These are phyloP conservation scores for Philereme vetulata DNA, from an alignment of 2,888 invertebrate species.

Conservation along the genomic window DNA sequence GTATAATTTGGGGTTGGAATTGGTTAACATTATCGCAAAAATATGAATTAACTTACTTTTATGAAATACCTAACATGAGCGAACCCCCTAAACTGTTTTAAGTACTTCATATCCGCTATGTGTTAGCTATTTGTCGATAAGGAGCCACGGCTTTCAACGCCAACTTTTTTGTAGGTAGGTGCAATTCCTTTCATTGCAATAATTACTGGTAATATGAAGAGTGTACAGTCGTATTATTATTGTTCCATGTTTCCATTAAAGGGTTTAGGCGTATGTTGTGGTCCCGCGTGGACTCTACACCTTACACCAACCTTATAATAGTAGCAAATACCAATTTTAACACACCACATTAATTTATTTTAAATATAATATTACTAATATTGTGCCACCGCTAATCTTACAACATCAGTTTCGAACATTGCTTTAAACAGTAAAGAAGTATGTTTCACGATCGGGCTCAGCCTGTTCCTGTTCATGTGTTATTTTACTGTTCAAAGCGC, in stretches of 20 bases:
- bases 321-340: conserved; percentile 34
- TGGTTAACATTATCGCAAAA: conserved; percentile 39
- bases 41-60: conserved; percentile 40
- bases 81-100: conserved; percentile 53
- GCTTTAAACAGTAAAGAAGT: conserved; percentile 42
- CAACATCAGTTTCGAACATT: conserved; percentile 41
- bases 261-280: conserved; percentile 29
- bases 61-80: conserved; percentile 51
- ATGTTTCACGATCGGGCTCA: conserved; percentile 1
- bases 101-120: conserved; percentile 43
- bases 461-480: not conserved
- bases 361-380: conserved; percentile 40
- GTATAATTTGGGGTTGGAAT: conserved; percentile 54
- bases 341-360: conserved; percentile 48
- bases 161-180: not conserved
- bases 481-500: conserved; percentile 47
- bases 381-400: conserved; percentile 55
- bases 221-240: conserved; percentile 26
- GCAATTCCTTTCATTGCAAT: no score
- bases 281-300: conserved; percentile 33
- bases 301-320: conserved; percentile 34
- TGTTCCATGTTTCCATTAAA: conserved; percentile 24
- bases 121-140: conserved; percentile 36
- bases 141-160: conserved; percentile 3
- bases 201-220: not conserved